Evolutionary conservation across 2,797 vertebrate genomes (phyloP), one percentile per base, ranked within the genome.

Genomic region (Sebastes taczanowskii): DNA sequence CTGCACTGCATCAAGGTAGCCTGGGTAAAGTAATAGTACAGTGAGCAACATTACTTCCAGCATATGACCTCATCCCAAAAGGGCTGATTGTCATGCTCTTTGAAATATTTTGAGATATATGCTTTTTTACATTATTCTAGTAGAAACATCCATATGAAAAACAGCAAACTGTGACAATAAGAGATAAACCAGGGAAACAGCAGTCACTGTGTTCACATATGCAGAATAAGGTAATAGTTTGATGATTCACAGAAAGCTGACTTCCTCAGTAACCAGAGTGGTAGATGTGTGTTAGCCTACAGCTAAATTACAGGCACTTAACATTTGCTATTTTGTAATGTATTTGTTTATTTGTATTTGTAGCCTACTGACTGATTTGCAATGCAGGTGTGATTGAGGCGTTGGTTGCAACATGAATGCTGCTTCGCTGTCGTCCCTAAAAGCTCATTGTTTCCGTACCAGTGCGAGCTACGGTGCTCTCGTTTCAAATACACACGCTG

Each of bases 401-500:
- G 53, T 68, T 62, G 16, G 13, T 29, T 30, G 18, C 27, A 49
- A 27, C 35, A 65, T 42, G 2, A 53, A 72, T 61, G 66, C 11
- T 60, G 55, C 32, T 71, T 75, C 61, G 16, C 27, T 77, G 46
- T n/a, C 22, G 29, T 16, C n/a, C 4, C 20, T 49, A 20, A 35
- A 53, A 23, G 14, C 6, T 2, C 2, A 20, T 63, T 61, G 30
- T 68, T 68, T 74, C 18, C 18, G 2, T 35, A 59, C 38, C 34
- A 46, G 34, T 53, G 7, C 3, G 18, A 78, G 7, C 65, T 55
- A 71, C 3, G 8, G 52, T 75, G 63, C 46, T 74, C 63, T 66
- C 66, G 46, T 61, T 71, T 74, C 59, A 78, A 60, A 75, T 64
- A 65, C 35, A 62, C n/a, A 52, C 72, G 25, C 30, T 42, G 34